These are phyloP conservation scores for Isichthys henryi DNA, from an alignment of 2,113 vertebrate species.

Conservation along the genomic window DNA sequence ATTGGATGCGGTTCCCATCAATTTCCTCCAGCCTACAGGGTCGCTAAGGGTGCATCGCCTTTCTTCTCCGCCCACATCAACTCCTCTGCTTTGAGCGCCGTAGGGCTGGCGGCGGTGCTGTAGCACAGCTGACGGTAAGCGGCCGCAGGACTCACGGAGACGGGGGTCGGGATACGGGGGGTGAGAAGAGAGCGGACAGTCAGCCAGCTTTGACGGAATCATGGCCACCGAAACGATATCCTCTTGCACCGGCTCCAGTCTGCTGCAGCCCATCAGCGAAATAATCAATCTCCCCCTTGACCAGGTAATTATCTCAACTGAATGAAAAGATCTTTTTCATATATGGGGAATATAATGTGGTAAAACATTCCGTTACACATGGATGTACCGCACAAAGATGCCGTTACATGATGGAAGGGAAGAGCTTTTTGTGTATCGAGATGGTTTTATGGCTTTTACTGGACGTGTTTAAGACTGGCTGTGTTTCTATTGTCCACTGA, in stretches of 20 bases:
- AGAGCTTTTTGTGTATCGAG: neutral
- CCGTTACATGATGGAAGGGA: neutral
- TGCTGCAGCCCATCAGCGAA: slow-evolving; percentile 61
- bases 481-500: neutral
- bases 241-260: slow-evolving; percentile 59
- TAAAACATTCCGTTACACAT: slow-evolving; percentile 17
- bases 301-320: slow-evolving; percentile 45
- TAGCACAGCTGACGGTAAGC: slow-evolving; percentile 25
- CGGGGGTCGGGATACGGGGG: slow-evolving; percentile 25
- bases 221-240: slow-evolving; percentile 54
- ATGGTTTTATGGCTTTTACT: neutral
- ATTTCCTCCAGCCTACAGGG: neutral
- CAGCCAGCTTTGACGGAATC: slow-evolving; percentile 33
- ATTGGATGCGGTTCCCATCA: slow-evolving; percentile 11
- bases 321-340: neutral
- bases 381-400: slow-evolving; percentile 15
- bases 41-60: neutral
- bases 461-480: neutral
- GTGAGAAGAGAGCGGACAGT: slow-evolving; percentile 33
- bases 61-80: neutral
- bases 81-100: neutral
- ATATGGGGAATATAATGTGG: neutral
- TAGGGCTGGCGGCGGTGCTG: slow-evolving; percentile 20
- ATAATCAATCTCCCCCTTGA: slow-evolving; percentile 60
- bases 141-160: slow-evolving; percentile 14